These are phyloP conservation scores for Phaethornis superciliosus DNA, from an alignment of 2,113 vertebrate genomes.

Conservation along the genomic window DNA sequence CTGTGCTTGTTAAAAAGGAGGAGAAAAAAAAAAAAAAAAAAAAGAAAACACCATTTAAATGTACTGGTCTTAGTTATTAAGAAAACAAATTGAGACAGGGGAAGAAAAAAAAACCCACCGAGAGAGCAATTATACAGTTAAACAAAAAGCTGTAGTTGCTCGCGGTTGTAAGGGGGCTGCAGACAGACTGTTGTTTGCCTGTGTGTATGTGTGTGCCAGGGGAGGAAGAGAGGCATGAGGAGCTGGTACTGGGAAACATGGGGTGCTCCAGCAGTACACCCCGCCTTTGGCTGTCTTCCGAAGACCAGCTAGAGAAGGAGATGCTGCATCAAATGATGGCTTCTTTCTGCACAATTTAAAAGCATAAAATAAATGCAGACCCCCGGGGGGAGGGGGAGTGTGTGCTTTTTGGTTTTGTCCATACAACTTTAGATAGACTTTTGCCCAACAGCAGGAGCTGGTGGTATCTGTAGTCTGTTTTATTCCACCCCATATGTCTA, in stretches of 20 bases:
- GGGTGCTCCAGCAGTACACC: not conserved
- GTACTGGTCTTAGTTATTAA: conserved; percentile 58
- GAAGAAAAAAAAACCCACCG: not conserved
- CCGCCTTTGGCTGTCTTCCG: not conserved
- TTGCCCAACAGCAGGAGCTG: not conserved
- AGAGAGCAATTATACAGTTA: conserved; percentile 69
- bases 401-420: not conserved
- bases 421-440: not conserved
- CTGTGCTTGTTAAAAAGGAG: not conserved
- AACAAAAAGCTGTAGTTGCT: conserved; percentile 69
- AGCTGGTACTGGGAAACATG: not conserved
- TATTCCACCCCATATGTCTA: not conserved
- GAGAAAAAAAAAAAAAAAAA: too few species aligned
- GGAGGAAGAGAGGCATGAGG: not conserved
- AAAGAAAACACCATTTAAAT: conserved; percentile 2
- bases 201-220: not conserved
- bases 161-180: conserved; percentile 47
- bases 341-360: not conserved
- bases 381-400: too few species aligned
- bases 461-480: not conserved
- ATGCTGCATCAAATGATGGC: not conserved
- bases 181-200: conserved; percentile 53
- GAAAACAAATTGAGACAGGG: conserved; percentile 63
- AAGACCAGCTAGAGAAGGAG: not conserved
- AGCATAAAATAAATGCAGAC: not conserved